Evolutionary conservation across 1,140 invertebrate species (phyloP).

Genomic region (Neodiprion pinetum): DNA sequence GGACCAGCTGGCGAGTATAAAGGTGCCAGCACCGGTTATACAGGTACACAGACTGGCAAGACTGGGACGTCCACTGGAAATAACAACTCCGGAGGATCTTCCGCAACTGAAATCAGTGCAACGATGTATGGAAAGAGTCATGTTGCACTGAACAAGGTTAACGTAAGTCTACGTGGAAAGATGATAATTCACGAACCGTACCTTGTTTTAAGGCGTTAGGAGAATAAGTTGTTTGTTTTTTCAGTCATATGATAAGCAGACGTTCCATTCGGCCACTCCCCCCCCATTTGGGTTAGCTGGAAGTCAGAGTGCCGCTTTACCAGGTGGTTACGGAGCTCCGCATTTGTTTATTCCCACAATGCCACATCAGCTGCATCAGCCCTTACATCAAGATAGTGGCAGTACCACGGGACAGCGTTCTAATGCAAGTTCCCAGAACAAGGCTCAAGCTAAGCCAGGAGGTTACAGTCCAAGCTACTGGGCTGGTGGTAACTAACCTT

Average conservation of each 20-base stretch:
- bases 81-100: slow-evolving; percentile 64
- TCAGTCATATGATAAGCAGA: slow-evolving; percentile 85
- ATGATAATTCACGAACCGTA: slow-evolving; percentile 8
- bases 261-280: slow-evolving; percentile 83
- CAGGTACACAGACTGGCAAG: slow-evolving; percentile 60
- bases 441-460: slow-evolving; percentile 70
- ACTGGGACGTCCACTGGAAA: slow-evolving; percentile 55
- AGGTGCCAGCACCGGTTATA: slow-evolving; percentile 51
- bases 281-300: slow-evolving; percentile 80
- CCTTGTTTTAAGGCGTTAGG: no score
- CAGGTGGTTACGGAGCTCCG: slow-evolving; percentile 69
- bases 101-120: slow-evolving; percentile 69
- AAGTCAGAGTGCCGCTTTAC: slow-evolving; percentile 75
- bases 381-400: slow-evolving; percentile 74
- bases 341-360: slow-evolving; percentile 79
- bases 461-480: slow-evolving; percentile 70
- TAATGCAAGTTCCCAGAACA: slow-evolving; percentile 72
- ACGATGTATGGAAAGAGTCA: slow-evolving; percentile 78
- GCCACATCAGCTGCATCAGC: slow-evolving; percentile 77
- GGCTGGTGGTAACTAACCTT: slow-evolving; percentile 66
- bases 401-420: slow-evolving; percentile 72
- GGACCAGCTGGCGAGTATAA: slow-evolving; percentile 60
- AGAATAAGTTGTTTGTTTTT: slow-evolving; percentile 42
- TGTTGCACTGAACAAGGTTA: slow-evolving; percentile 76
- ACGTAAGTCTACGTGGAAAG: slow-evolving; percentile 61